Conservation (phyloP, 2,888 invertebrate genomes). For the Hirtodrosophila cameraria region DNA sequence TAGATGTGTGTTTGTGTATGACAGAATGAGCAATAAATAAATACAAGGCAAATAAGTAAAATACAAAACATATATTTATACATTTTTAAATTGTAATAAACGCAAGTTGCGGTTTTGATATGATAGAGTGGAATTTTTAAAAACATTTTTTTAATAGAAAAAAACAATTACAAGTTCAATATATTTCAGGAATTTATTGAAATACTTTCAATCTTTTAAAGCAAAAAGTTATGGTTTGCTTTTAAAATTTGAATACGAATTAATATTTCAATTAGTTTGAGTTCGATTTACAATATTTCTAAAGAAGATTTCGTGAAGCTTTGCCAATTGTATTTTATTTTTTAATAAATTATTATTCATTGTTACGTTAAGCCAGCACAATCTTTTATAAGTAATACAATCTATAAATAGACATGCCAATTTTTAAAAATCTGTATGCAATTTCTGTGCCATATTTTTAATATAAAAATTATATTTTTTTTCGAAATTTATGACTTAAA, state of each 20-base stretch:
- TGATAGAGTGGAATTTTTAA: too few species aligned
- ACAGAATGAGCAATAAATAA: constrained; percentile 39
- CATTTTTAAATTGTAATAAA: constrained; percentile 27
- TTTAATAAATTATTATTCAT: too few species aligned
- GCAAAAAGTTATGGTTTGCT: too few species aligned
- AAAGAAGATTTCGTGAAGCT: too few species aligned
- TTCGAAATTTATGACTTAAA: not conserved
- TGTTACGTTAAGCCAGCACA: not conserved
- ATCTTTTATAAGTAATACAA: not conserved
- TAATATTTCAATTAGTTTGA: too few species aligned
- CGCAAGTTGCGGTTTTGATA: constrained; percentile 20
- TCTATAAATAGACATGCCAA: not conserved
- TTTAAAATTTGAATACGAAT: too few species aligned
- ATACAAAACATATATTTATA: constrained; percentile 4
- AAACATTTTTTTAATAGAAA: constrained; percentile 1
- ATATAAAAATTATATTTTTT: not conserved
- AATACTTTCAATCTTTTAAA: too few species aligned
- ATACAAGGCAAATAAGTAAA: constrained; percentile 32
- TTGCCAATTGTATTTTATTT: too few species aligned
- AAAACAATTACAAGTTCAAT: not conserved
- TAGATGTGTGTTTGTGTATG: constrained; percentile 35
- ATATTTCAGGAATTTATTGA: not conserved
- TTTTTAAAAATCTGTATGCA: not conserved
- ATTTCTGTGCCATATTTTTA: constrained; percentile 1
- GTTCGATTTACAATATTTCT: too few species aligned